Evolutionary conservation across 2,888 invertebrate species (phyloP), one percentile per base, ranked within the genome.

Genomic region (Octodonta nipae): DNA sequence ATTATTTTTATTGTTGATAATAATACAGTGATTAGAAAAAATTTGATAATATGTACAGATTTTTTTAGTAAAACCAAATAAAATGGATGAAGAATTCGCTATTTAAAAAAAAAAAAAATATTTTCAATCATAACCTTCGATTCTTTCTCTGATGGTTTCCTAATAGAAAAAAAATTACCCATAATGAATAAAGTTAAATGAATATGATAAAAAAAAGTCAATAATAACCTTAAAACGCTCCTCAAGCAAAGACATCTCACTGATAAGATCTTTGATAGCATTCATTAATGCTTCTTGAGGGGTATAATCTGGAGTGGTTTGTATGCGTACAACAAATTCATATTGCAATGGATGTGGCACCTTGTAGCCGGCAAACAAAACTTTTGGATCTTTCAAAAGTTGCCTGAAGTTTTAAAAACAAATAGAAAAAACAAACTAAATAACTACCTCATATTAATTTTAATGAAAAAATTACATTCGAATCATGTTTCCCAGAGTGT

Each of bases 311-410:
- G 87, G 80, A 1, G 89, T 89, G 2, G 96, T 98, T 65, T 96
- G 95, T 37, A 98, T 89, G 33, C 98, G 74, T 28, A 98, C 71
- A 0, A 95, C 83, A 65, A 98, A 88, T 63, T 96, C 96, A 60
- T 96, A 92, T 60, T 98, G 98, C 50, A 99, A 61, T 0, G 98
- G 98, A 75, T 99, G 98, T 5, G 98, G 96, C 30, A 91, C 73
- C 64, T 96, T 96, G 65, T 99, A 99, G 3, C 98, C 98, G 46
- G 98, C 95, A 65, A 99, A 99, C 27, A 96, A 60, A 8, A 99
- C 96, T 66, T 91, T 87, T 0, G 96, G 96, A 60, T 98, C 96
- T 61, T 96, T 96, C 42, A 98, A 61, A 26, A 99, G 67, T 64
- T 99, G 98, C 51, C 95, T 95, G n/a, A n/a, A n/a, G n/a, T n/a